phyloP scores from a whole-genome alignment of 2,113 vertebrate genomes.

The Megalops atlanticus region DNA sequence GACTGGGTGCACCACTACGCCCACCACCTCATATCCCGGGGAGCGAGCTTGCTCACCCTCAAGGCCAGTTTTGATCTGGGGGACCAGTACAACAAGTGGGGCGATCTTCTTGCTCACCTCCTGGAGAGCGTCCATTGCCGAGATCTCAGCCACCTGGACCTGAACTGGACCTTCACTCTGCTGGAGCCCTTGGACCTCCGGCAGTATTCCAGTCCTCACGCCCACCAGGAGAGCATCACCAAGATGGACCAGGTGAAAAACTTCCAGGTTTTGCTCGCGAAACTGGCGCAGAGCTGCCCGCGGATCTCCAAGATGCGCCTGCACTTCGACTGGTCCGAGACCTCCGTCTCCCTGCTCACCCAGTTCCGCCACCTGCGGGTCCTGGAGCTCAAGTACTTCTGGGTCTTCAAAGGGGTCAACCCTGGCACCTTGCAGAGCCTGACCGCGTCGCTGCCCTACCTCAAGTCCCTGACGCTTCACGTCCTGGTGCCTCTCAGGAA shows the following conservation, averaged over 20 bases:
- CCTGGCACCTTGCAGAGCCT: conserved; percentile 71
- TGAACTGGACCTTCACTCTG: conserved; percentile 80
- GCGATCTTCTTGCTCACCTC: conserved; percentile 70
- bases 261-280: conserved; percentile 74
- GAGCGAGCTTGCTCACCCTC: conserved; percentile 74
- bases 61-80: conserved; percentile 72
- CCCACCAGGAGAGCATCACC: conserved; percentile 60
- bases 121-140: conserved; percentile 77
- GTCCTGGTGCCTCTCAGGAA: conserved; percentile 78
- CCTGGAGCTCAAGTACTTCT: conserved; percentile 79
- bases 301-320: conserved; percentile 71
- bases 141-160: conserved; percentile 75
- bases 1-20: conserved; percentile 77
- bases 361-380: conserved; percentile 71
- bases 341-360: conserved; percentile 68
- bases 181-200: conserved; percentile 75
- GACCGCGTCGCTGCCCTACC: conserved; percentile 72
- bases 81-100: conserved; percentile 73
- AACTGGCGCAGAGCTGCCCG: conserved; percentile 70
- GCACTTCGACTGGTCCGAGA: conserved; percentile 80
- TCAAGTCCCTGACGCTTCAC: conserved; percentile 75
- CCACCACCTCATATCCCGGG: conserved; percentile 69
- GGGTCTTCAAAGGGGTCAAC: conserved; percentile 78
- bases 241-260: conserved; percentile 72
- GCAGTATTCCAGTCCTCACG: conserved; percentile 57